These are phyloP conservation scores for Heteractis magnifica DNA, from an alignment of 92 coral and sea anemone species.

Conservation along the genomic window DNA sequence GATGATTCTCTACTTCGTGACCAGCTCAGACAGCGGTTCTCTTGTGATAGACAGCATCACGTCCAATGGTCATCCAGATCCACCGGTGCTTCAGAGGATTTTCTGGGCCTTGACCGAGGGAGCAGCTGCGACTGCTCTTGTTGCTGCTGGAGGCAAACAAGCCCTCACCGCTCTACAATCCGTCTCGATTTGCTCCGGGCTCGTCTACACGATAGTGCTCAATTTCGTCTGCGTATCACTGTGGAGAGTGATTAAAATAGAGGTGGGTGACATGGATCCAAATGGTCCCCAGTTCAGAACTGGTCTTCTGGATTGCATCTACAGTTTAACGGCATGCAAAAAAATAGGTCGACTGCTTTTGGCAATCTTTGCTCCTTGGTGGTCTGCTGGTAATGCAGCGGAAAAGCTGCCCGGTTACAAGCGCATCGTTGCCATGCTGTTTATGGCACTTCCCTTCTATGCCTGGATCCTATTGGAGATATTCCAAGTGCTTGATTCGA, in stretches of 20 bases:
- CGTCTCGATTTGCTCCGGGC: conserved; percentile 72
- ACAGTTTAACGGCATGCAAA: conserved; percentile 12
- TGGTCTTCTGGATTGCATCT: conserved; percentile 55
- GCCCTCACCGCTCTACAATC: conserved; percentile 73
- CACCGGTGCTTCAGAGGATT: conserved; percentile 76
- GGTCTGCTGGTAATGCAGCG: conserved; percentile 77
- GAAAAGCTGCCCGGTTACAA: conserved; percentile 43
- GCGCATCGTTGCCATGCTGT: conserved; percentile 69
- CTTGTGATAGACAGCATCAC: conserved; percentile 82
- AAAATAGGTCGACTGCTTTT: conserved; percentile 20
- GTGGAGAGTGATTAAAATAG: conserved; percentile 77
- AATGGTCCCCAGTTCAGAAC: conserved; percentile 52
- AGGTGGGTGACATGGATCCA: conserved; percentile 59
- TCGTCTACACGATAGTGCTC: conserved; percentile 61
- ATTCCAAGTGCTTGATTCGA: conserved; percentile 55
- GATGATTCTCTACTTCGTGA: conserved; percentile 79
- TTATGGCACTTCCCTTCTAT: conserved; percentile 73
- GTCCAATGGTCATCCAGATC: conserved; percentile 86
- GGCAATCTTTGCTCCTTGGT: conserved; percentile 80
- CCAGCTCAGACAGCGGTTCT: conserved; percentile 95
- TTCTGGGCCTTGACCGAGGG: conserved; percentile 95
- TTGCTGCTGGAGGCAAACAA: conserved; percentile 66
- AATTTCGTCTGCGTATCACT: conserved; percentile 67
- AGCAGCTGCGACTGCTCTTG: conserved; percentile 81
- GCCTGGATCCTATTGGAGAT: conserved; percentile 68